Evolutionary conservation across 1,140 invertebrate species (phyloP), one percentile per base, ranked within the genome.

Genomic region (Mamestra configurata): DNA sequence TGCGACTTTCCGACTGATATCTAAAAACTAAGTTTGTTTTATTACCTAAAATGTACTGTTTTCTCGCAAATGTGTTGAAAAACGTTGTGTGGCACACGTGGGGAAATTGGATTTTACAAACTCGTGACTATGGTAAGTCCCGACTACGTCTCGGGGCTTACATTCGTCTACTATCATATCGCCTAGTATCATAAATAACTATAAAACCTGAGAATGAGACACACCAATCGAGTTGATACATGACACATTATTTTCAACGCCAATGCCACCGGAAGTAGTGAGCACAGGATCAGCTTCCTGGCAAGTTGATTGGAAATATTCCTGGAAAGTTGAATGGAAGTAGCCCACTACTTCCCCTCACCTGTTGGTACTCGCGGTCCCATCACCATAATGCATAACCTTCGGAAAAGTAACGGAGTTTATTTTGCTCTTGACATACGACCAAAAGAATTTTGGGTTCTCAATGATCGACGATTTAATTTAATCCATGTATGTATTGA

Each of bases 281-380:
- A 15, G 59, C 4, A 46, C 66, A 68, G 73, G 73, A 55, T 61
- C 22, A 11, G 80, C 1, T 10, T 81, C 51, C 15, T 66, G 71
- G 59, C 71, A 77, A 18, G 73, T 82, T 1, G 73, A 77, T 59
- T 79, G 24, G 80, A 84, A 86, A 24, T 77, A n/a, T n/a, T n/a
- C n/a, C n/a, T n/a, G n/a, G n/a, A n/a, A n/a, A n/a, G n/a, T n/a
- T n/a, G n/a, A n/a, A n/a, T n/a, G n/a, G n/a, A 82, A 5, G 31
- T 7, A 1, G 79, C 66, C 20, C 82, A 84, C 6, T 79, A n/a
- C 10, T 82, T 61, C 59, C 77, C 82, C n/a, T 55, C 70, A 13
- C 71, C 37, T n/a, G n/a, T n/a, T n/a, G n/a, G n/a, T n/a, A n/a
- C n/a, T n/a, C n/a, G 77, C 59, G 8, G 51, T 24, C 11, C n/a